Conservation (phyloP, 2,888 invertebrate genomes). For the Allacma fusca region DNA sequence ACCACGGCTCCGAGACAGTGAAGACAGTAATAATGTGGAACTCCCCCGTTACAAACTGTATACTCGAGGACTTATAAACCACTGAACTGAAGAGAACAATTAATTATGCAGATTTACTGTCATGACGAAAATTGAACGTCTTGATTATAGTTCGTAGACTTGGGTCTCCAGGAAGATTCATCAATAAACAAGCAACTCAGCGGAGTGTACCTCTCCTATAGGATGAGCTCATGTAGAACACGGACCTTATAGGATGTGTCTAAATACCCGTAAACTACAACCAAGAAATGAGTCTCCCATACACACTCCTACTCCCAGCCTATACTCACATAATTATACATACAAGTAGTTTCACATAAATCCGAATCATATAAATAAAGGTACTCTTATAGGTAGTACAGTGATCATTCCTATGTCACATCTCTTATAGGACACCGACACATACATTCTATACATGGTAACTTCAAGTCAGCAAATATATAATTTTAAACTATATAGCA, state of each 20-base stretch:
- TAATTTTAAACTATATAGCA: too few relatives aligned
- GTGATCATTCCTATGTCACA: too few relatives aligned
- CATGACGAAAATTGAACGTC: constrained; percentile 31
- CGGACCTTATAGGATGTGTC: not conserved
- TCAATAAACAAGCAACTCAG: not conserved
- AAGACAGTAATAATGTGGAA: not conserved
- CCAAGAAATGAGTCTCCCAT: not conserved
- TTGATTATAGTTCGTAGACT: not conserved
- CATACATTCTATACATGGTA: too few relatives aligned
- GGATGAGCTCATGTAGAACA: not conserved
- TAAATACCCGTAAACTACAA: not conserved
- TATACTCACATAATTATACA: too few relatives aligned
- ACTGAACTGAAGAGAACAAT: constrained; percentile 23
- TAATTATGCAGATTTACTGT: constrained; percentile 31
- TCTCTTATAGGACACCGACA: too few relatives aligned
- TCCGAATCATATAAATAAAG: too few relatives aligned
- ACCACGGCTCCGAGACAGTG: too few relatives aligned
- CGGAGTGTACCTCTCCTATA: too few relatives aligned
- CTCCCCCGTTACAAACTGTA: not conserved
- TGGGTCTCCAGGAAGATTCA: not conserved
- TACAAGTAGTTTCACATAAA: too few relatives aligned
- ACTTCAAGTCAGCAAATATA: too few relatives aligned
- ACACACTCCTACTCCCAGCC: too few relatives aligned
- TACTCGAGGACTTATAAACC: not conserved
- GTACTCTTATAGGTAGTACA: too few relatives aligned